Percentiles rank a stretch among this genome's conserved stretches.
phyloP scores from a whole-genome alignment of 2,888 invertebrate genomes.

The Melinopterus prodromus region DNA sequence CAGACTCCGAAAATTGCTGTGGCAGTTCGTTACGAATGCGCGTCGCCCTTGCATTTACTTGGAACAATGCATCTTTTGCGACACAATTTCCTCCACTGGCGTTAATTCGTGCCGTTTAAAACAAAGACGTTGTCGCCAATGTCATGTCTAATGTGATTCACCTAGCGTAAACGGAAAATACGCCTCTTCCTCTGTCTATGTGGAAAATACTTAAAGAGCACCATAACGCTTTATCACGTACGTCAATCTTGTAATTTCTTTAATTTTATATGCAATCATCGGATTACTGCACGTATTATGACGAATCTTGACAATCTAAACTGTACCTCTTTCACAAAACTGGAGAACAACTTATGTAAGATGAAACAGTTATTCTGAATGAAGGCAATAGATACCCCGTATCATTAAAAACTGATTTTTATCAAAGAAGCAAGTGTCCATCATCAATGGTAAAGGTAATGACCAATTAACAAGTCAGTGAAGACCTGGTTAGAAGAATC shows the following conservation, averaged over 20 bases:
- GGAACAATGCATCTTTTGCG: slow-evolving; percentile 4
- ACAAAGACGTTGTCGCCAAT: not conserved
- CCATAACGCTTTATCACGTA: not conserved
- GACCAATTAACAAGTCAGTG: too few species aligned
- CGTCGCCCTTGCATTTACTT: not conserved
- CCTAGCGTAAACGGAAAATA: not conserved
- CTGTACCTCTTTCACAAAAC: not conserved
- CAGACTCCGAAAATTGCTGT: not conserved
- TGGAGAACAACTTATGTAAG: not conserved
- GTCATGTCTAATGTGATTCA: not conserved
- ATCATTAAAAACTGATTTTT: too few species aligned
- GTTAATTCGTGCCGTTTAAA: not conserved
- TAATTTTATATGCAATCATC: not conserved
- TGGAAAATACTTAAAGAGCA: not conserved
- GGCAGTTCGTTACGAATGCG: not conserved
- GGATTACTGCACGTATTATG: not conserved
- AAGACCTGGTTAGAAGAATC: too few species aligned
- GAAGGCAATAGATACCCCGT: not conserved
- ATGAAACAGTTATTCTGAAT: not conserved
- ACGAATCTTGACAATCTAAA: not conserved
- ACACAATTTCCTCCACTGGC: slow-evolving; percentile 4
- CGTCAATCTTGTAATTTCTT: not conserved
- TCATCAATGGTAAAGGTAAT: too few species aligned
- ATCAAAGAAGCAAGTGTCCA: too few species aligned
- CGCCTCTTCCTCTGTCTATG: not conserved